Conservation (phyloP, 2,113 vertebrate species). For the Brienomyrus brachyistius region DNA sequence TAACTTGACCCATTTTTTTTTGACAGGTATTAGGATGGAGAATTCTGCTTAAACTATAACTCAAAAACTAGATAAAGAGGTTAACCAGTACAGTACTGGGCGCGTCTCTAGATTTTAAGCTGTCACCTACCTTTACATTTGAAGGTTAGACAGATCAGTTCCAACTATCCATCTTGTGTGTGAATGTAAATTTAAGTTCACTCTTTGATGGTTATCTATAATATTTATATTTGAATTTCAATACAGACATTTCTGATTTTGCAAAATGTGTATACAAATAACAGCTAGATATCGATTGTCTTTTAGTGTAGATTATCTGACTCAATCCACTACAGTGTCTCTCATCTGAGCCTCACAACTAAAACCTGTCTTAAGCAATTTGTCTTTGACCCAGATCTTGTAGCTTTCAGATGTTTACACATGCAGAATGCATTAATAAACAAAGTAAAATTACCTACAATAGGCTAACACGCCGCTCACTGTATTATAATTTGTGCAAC, state of each 20-base stretch:
- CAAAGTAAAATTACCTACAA: conserved; percentile 2
- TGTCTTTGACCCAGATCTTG: neutral
- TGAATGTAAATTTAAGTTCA: neutral
- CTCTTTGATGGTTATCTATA: neutral
- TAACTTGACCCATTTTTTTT: neutral
- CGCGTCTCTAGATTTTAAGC: neutral
- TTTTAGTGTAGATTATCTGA: neutral
- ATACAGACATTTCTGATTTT: neutral
- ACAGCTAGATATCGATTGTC: neutral
- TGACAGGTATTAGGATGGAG: neutral
- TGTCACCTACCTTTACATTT: neutral
- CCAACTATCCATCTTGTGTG: neutral
- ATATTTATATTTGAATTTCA: neutral
- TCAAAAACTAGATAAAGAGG: neutral
- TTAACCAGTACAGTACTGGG: neutral
- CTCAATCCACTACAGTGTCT: neutral
- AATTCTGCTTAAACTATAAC: neutral
- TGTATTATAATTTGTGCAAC: neutral
- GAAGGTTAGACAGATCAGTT: neutral
- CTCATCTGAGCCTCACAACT: neutral
- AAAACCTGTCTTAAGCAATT: neutral
- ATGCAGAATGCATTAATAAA: neutral
- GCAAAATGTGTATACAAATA: neutral
- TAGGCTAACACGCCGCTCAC: neutral
- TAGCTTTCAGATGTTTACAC: neutral